These are phyloP conservation scores for Phrynosoma platyrhinos DNA, from an alignment of 2,113 vertebrate genomes.

Conservation along the genomic window DNA sequence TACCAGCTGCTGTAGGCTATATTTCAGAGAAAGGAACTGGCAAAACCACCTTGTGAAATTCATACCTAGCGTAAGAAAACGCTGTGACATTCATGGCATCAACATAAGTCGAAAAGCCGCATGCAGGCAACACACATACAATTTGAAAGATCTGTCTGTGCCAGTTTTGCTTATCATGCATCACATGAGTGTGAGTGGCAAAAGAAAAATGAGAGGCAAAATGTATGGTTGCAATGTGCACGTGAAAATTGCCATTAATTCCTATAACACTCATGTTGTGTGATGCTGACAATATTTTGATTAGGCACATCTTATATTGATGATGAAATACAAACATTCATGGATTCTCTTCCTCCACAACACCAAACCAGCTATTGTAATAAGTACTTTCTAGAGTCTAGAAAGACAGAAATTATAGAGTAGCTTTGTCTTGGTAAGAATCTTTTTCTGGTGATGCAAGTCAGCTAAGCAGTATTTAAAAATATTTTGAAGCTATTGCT, in stretches of 20 bases:
- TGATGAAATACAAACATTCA: conserved; percentile 34
- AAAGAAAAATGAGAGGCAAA: background rate
- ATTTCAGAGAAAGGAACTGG: too few species aligned
- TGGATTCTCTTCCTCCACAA: conserved; percentile 48
- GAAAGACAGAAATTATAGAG: conserved; percentile 66
- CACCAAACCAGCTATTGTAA: conserved; percentile 59
- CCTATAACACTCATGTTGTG: conserved; percentile 19
- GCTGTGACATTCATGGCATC: too few species aligned
- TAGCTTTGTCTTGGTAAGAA: conserved; percentile 34
- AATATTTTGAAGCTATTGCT: conserved; percentile 44
- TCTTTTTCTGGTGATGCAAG: conserved; percentile 52
- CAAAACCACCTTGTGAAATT: too few species aligned
- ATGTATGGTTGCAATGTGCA: background rate
- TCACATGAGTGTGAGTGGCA: background rate
- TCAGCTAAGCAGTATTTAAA: conserved; percentile 38
- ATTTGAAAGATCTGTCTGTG: background rate
- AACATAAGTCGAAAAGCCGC: too few species aligned
- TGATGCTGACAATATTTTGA: conserved; percentile 44
- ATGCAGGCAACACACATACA: too few species aligned
- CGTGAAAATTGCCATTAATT: background rate
- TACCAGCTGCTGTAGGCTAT: too few species aligned
- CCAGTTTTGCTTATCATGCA: background rate
- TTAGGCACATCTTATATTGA: conserved; percentile 51
- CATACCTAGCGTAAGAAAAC: too few species aligned
- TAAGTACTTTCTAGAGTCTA: conserved; percentile 65